These are phyloP conservation scores for Mimas tiliae DNA, from an alignment of 2,888 invertebrate genomes.

Conservation along the genomic window DNA sequence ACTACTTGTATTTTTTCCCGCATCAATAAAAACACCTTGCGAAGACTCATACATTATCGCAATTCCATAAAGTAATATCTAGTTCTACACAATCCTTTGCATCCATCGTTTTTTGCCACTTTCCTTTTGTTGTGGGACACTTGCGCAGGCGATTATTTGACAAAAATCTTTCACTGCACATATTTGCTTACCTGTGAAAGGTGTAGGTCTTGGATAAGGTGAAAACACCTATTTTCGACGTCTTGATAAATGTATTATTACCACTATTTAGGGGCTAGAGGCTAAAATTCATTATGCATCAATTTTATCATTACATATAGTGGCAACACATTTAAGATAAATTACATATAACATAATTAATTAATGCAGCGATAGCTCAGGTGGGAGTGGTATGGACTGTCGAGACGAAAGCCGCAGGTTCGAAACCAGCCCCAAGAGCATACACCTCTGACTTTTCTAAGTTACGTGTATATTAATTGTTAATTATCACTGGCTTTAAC, in stretches of 20 bases:
- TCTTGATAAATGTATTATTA: neutral
- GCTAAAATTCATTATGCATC: too few species aligned
- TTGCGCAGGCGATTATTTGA: slow-evolving; percentile 75
- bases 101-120: slow-evolving; percentile 48
- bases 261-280: too few species aligned
- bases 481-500: too few species aligned
- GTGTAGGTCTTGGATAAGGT: slow-evolving; percentile 57
- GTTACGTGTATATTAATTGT: too few species aligned
- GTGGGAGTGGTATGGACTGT: too few species aligned
- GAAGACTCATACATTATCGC: slow-evolving; percentile 53
- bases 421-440: too few species aligned
- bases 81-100: slow-evolving; percentile 61
- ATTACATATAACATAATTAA: too few species aligned
- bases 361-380: too few species aligned
- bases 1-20: slow-evolving; percentile 30
- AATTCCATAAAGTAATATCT: slow-evolving; percentile 47
- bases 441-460: too few species aligned
- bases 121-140: slow-evolving; percentile 58
- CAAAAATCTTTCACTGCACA: slow-evolving; percentile 60
- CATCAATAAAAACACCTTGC: slow-evolving; percentile 53
- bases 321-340: too few species aligned
- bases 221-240: slow-evolving; percentile 36
- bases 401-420: too few species aligned
- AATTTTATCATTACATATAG: too few species aligned
- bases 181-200: slow-evolving; percentile 65